These are phyloP conservation scores for Drosophila basisetae DNA, from an alignment of 2,888 invertebrate species.

Conservation along the genomic window DNA sequence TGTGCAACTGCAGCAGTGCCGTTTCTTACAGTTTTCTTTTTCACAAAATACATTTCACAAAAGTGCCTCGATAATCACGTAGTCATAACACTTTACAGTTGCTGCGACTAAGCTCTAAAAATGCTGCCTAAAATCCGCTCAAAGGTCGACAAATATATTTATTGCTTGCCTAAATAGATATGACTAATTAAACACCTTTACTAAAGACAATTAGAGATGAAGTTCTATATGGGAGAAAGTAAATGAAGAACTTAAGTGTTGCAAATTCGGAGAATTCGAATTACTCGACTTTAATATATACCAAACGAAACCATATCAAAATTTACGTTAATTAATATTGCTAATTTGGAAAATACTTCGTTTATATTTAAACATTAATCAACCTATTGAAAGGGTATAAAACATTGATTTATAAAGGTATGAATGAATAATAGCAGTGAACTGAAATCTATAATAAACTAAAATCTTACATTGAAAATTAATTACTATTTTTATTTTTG, in stretches of 20 bases:
- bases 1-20: constrained; percentile 46
- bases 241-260: neutral
- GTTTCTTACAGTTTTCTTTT: constrained; percentile 8
- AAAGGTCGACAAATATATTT: neutral
- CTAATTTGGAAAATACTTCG: neutral
- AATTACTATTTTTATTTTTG: neutral
- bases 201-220: neutral
- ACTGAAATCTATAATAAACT: neutral
- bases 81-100: constrained; percentile 1
- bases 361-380: too few species aligned
- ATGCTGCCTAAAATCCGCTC: neutral
- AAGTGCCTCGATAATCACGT: constrained; percentile 37
- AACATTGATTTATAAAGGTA: too few species aligned
- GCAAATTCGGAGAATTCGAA: too few species aligned
- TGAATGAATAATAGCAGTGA: too few species aligned
- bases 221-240: neutral
- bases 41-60: constrained; percentile 4
- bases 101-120: neutral
- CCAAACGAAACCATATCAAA: neutral
- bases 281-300: neutral
- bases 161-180: neutral
- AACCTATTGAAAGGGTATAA: too few species aligned
- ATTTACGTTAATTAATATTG: neutral
- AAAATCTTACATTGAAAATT: neutral
- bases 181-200: neutral